Percentiles rank a stretch among this genome's conserved stretches.
These are phyloP conservation scores for Mastacembelus armatus DNA, from an alignment of 2,797 vertebrate genomes.

Conservation along the genomic window DNA sequence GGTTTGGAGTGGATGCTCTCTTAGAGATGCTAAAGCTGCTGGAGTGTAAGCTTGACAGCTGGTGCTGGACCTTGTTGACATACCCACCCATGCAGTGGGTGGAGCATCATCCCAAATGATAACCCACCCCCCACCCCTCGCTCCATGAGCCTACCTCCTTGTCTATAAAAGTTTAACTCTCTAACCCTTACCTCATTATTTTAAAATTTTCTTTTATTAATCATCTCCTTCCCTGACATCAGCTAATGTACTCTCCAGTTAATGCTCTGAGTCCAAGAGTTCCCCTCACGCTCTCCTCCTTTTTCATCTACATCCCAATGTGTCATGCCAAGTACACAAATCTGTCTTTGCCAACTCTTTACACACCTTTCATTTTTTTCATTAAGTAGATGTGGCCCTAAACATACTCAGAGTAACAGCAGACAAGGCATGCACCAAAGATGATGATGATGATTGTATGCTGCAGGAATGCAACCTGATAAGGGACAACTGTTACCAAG, in stretches of 20 bases:
- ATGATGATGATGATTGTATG: constrained; percentile 53
- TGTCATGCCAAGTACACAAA: neutral
- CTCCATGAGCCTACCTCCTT: neutral
- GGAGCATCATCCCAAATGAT: constrained; percentile 41
- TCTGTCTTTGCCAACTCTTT: neutral
- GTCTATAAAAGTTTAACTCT: constrained; percentile 10
- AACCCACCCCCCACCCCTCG: neutral
- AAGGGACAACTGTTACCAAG: constrained; percentile 66
- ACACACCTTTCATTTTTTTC: neutral
- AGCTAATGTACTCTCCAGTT: constrained; percentile 4
- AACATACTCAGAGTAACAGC: constrained; percentile 18
- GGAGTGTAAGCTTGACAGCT: constrained; percentile 69
- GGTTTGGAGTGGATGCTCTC: constrained; percentile 41
- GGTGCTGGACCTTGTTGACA: constrained; percentile 65
- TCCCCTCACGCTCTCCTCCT: neutral
- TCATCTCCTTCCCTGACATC: constrained; percentile 19
- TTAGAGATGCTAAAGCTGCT: constrained; percentile 66
- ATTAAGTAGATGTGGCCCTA: neutral
- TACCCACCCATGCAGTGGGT: constrained; percentile 54
- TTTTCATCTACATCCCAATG: neutral
- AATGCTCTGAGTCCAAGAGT: neutral
- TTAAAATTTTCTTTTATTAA: constrained; percentile 42
- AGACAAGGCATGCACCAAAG: constrained; percentile 53
- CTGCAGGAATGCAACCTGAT: constrained; percentile 71
- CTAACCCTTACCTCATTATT: constrained; percentile 27